phyloP scores from a whole-genome alignment of 2,888 invertebrate genomes.

The Machimus rusticus region DNA sequence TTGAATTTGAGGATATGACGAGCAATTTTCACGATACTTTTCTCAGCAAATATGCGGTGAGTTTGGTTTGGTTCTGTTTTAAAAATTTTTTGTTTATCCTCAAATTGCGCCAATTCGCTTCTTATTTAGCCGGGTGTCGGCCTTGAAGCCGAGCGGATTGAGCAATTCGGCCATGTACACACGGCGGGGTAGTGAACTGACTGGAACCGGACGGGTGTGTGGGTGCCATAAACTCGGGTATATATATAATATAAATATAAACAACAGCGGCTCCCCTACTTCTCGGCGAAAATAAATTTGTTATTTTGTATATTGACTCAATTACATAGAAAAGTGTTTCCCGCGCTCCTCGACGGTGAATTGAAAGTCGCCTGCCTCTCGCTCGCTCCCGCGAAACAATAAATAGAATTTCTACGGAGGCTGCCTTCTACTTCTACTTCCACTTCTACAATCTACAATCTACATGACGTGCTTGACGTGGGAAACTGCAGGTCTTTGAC shows the following conservation, averaged over 20 bases:
- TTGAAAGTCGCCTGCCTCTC: background rate
- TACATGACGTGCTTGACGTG: slow-evolving; percentile 6
- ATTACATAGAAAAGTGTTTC: background rate
- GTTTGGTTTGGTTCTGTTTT: slow-evolving; percentile 59
- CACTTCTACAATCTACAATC: too few relatives aligned
- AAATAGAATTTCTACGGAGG: background rate
- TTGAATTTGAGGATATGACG: slow-evolving; percentile 75
- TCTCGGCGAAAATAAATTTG: background rate
- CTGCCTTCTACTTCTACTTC: too few relatives aligned
- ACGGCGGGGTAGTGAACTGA: background rate
- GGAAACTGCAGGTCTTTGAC: slow-evolving; percentile 36
- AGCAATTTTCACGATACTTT: slow-evolving; percentile 73
- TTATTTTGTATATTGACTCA: background rate
- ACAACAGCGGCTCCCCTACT: background rate
- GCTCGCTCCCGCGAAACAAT: background rate
- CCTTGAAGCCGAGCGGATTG: slow-evolving; percentile 41
- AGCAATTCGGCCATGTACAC: background rate
- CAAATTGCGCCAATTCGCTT: slow-evolving; percentile 37
- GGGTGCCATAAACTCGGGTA: background rate
- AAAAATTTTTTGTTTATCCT: background rate
- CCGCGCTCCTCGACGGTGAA: slow-evolving; percentile 10
- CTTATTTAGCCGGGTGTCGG: slow-evolving; percentile 47
- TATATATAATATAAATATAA: too few relatives aligned
- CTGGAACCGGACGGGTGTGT: background rate
- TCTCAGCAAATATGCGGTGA: slow-evolving; percentile 74